A percentile compares a stretch with the other conserved stretches of the same genome.
Conservation (phyloP, 1,140 invertebrate species). For the Protaetia brevitarsis region DNA sequence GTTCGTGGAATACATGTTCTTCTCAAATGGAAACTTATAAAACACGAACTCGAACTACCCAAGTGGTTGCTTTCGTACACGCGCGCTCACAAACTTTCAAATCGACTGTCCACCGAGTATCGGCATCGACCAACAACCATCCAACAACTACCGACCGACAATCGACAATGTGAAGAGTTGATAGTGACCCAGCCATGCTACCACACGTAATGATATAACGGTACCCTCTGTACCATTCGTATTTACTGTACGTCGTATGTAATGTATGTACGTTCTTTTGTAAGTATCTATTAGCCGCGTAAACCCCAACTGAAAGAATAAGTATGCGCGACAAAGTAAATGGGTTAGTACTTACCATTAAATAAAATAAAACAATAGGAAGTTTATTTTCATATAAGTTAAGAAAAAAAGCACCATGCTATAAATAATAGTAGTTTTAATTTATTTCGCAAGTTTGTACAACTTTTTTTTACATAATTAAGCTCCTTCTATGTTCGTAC, state of each 20-base stretch:
- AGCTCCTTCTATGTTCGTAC: too few relatives aligned
- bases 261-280: too few relatives aligned
- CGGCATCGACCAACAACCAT: not conserved
- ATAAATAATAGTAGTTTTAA: too few relatives aligned
- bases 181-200: slow-evolving; percentile 25
- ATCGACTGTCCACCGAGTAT: not conserved
- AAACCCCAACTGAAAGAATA: too few relatives aligned
- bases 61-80: not conserved
- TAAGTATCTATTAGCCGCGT: too few relatives aligned
- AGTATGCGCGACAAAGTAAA: too few relatives aligned
- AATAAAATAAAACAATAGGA: too few relatives aligned
- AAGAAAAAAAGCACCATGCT: too few relatives aligned
- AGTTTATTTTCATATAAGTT: too few relatives aligned
- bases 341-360: too few relatives aligned
- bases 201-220: slow-evolving; percentile 28
- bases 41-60: slow-evolving; percentile 2
- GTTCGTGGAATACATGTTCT: not conserved
- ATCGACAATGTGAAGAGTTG: slow-evolving; percentile 13
- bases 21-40: not conserved
- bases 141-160: not conserved
- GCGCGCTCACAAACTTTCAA: slow-evolving; percentile 14
- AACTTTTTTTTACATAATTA: too few relatives aligned
- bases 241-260: slow-evolving; percentile 1
- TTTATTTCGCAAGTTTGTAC: too few relatives aligned
- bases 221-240: slow-evolving; percentile 19